These are phyloP conservation scores for Limnephilus rhombicus DNA, from an alignment of 2,888 invertebrate genomes.

Conservation along the genomic window DNA sequence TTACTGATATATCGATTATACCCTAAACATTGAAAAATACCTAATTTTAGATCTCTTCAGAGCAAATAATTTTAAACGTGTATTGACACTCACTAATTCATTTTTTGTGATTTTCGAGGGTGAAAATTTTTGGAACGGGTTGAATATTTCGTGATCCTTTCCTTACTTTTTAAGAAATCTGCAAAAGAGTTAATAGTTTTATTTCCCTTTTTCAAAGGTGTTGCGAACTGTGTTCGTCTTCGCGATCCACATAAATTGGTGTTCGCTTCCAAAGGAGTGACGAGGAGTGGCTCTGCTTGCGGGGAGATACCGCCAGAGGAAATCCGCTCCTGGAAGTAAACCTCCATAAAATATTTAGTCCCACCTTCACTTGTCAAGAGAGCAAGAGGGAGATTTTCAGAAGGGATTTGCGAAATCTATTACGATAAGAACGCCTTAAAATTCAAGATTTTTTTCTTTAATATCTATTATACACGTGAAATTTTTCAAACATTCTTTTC, in stretches of 20 bases:
- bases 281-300: slow-evolving; percentile 68
- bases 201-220: slow-evolving; percentile 21
- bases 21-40: not conserved
- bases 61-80: not conserved
- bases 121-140: not conserved
- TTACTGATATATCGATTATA: not conserved
- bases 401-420: slow-evolving; percentile 23
- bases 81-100: not conserved
- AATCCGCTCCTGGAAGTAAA: slow-evolving; percentile 40
- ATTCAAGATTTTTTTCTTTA: not conserved
- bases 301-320: slow-evolving; percentile 64
- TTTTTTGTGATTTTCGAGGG: not conserved
- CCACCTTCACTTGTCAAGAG: slow-evolving; percentile 22
- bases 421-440: not conserved
- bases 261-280: slow-evolving; percentile 66
- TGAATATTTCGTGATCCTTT: not conserved
- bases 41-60: not conserved
- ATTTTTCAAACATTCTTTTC: not conserved
- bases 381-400: not conserved
- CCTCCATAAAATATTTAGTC: slow-evolving; percentile 46
- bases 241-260: slow-evolving; percentile 46
- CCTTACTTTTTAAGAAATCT: slow-evolving; percentile 6
- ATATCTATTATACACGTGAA: not conserved
- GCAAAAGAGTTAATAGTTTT: slow-evolving; percentile 26
- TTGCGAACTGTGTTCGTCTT: slow-evolving; percentile 48